Evolutionary conservation across 2,888 invertebrate species (phyloP).

Genomic region (Cheilosia scutellata): DNA sequence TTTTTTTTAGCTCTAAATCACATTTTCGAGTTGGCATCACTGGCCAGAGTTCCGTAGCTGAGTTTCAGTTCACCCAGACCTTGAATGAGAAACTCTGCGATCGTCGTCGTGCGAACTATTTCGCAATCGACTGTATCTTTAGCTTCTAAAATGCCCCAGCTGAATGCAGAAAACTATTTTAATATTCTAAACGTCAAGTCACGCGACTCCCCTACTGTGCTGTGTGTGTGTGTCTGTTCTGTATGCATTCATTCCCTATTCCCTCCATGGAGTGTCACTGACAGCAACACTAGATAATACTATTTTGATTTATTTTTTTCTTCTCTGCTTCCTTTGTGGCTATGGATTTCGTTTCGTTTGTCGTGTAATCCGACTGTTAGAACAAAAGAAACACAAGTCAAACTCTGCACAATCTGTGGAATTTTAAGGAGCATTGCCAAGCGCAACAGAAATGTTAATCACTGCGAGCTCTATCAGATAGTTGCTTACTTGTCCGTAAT

Average conservation of each 20-base stretch:
- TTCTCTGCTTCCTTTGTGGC: constrained; percentile 18
- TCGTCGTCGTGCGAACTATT: constrained; percentile 50
- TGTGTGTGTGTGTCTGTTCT: background rate
- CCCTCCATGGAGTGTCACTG: constrained; percentile 18
- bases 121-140: constrained; percentile 56
- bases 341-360: constrained; percentile 47
- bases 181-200: constrained; percentile 70
- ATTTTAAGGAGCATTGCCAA: constrained; percentile 19
- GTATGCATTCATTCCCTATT: constrained; percentile 11
- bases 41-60: background rate
- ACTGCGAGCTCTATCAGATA: constrained; percentile 15
- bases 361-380: constrained; percentile 64
- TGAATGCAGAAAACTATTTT: constrained; percentile 56
- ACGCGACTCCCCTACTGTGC: constrained; percentile 59
- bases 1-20: too few relatives aligned
- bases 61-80: constrained; percentile 23
- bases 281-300: constrained; percentile 52
- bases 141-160: constrained; percentile 31
- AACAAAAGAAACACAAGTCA: constrained; percentile 46
- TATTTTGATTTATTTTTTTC: constrained; percentile 33
- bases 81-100: constrained; percentile 11
- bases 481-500: constrained; percentile 34
- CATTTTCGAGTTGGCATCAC: too few relatives aligned
- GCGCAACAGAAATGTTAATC: constrained; percentile 37
- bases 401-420: constrained; percentile 42